Evolutionary conservation across 2,888 invertebrate species (phyloP).

Genomic region (Drosophila atripex): DNA sequence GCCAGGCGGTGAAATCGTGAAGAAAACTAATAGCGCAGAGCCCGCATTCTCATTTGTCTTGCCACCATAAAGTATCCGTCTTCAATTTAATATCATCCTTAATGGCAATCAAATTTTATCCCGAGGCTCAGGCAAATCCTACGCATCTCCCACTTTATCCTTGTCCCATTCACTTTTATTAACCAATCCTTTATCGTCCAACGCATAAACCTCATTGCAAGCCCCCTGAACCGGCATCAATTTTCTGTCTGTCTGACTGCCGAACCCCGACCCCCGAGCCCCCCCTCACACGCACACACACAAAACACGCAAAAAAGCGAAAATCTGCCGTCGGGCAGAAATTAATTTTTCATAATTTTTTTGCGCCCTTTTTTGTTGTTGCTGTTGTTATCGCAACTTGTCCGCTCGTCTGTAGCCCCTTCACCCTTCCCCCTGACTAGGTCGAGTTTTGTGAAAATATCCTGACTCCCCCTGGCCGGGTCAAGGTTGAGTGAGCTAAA

Average conservation of each 20-base stretch:
- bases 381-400: constrained; percentile 75
- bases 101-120: constrained; percentile 7
- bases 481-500: constrained; percentile 64
- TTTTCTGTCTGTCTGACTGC: constrained; percentile 60
- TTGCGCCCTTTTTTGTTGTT: constrained; percentile 63
- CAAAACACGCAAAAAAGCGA: constrained; percentile 37
- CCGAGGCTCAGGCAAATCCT: constrained; percentile 11
- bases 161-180: constrained; percentile 35
- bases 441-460: constrained; percentile 50
- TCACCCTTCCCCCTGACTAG: neutral
- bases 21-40: neutral
- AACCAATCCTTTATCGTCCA: constrained; percentile 37
- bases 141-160: constrained; percentile 28
- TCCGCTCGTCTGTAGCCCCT: constrained; percentile 43
- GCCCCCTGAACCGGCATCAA: constrained; percentile 64
- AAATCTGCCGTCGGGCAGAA: constrained; percentile 73
- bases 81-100: neutral
- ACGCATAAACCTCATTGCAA: constrained; percentile 64
- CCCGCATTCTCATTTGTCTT: constrained; percentile 6
- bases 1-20: constrained; percentile 17
- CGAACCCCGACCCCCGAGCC: too few species aligned
- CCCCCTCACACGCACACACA: constrained; percentile 6
- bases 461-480: constrained; percentile 50
- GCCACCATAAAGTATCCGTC: neutral
- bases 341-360: constrained; percentile 80